These are phyloP conservation scores for Plutella xylostella DNA, from an alignment of 2,888 invertebrate genomes.

Conservation along the genomic window DNA sequence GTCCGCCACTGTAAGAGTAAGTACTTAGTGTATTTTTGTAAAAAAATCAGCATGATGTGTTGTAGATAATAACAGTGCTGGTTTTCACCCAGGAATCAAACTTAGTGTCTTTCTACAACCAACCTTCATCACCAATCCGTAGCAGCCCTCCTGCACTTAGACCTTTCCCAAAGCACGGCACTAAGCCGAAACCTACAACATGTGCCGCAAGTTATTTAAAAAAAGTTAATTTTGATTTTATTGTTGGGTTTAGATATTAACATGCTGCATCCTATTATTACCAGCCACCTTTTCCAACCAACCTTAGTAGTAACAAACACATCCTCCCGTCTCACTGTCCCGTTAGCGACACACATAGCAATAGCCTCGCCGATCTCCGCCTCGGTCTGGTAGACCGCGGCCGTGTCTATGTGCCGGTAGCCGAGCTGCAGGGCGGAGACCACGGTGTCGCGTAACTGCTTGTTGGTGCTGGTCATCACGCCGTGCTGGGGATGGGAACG, in stretches of 20 bases:
- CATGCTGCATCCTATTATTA: neutral
- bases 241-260: neutral
- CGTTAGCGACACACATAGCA: constrained; percentile 44
- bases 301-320: constrained; percentile 69
- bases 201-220: neutral
- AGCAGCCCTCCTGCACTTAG: too few species aligned
- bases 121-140: too few species aligned
- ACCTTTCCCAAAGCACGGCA: too few species aligned
- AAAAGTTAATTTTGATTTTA: neutral
- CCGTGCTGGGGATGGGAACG: constrained; percentile 11
- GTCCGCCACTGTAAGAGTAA: too few species aligned
- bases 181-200: too few species aligned
- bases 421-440: constrained; percentile 55
- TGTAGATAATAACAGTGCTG: too few species aligned
- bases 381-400: constrained; percentile 62
- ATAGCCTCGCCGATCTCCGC: constrained; percentile 55
- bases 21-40: too few species aligned
- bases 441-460: constrained; percentile 38
- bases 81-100: too few species aligned
- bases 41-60: too few species aligned
- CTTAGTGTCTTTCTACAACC: too few species aligned
- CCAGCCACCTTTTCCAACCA: constrained; percentile 1
- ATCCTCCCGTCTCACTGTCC: constrained; percentile 52
- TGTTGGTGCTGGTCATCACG: constrained; percentile 19
- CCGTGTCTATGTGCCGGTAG: constrained; percentile 66